Evolutionary conservation across 1,140 invertebrate genomes (phyloP).

Genomic region (Nilaparvata lugens): DNA sequence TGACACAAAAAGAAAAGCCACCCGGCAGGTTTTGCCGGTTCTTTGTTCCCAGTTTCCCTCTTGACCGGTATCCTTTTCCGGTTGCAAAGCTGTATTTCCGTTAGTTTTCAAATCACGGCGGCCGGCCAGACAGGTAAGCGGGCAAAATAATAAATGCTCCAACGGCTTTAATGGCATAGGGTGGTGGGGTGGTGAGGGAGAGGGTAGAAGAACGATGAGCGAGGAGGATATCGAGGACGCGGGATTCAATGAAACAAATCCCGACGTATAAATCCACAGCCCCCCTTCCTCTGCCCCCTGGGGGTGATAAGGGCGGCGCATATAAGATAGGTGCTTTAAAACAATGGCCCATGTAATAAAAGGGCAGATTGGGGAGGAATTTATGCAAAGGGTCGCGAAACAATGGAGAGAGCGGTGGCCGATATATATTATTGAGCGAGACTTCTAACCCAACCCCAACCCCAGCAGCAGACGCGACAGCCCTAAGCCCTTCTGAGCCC

Average conservation of each 20-base stretch:
- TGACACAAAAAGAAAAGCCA: too few species aligned
- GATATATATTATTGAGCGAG: slow-evolving; percentile 2
- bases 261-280: background rate
- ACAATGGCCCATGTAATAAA: slow-evolving; percentile 3
- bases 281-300: too few species aligned
- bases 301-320: background rate
- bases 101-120: too few species aligned
- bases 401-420: background rate
- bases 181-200: too few species aligned
- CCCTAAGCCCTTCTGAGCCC: too few species aligned
- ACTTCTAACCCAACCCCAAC: background rate
- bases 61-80: too few species aligned
- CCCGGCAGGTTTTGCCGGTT: too few species aligned
- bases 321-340: slow-evolving; percentile 5
- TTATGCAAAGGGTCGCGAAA: slow-evolving; percentile 2
- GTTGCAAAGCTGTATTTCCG: too few species aligned
- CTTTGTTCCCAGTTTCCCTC: too few species aligned
- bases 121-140: background rate
- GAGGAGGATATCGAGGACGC: background rate
- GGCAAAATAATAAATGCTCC: background rate
- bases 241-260: slow-evolving; percentile 3
- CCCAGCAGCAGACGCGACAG: background rate
- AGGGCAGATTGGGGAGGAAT: slow-evolving; percentile 2
- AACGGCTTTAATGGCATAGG: background rate
- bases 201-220: too few species aligned